These are phyloP conservation scores for Bombus vancouverensis DNA, from an alignment of 1,140 invertebrate genomes.

Conservation along the genomic window DNA sequence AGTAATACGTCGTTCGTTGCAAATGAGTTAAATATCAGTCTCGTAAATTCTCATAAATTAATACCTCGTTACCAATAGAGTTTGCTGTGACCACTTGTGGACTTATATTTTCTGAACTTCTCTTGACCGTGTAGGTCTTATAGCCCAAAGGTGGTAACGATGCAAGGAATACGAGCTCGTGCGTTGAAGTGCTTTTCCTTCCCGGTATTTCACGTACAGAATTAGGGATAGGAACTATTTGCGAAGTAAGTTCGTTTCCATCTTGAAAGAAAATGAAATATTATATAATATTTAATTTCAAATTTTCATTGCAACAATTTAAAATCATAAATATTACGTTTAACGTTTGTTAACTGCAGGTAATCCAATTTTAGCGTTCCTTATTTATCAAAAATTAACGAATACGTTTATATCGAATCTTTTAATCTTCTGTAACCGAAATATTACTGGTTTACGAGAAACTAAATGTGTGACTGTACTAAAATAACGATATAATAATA, in stretches of 20 bases:
- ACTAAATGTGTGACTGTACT: too few relatives aligned
- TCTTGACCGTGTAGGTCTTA: conserved; percentile 84
- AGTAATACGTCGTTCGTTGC: too few relatives aligned
- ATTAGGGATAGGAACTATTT: conserved; percentile 86
- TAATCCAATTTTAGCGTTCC: too few relatives aligned
- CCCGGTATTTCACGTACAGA: conserved; percentile 85
- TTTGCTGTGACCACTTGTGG: conserved; percentile 14
- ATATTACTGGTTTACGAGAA: too few relatives aligned
- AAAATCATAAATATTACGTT: not conserved
- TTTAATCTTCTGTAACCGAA: too few relatives aligned
- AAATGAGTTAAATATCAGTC: too few relatives aligned
- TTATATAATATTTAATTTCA: not conserved
- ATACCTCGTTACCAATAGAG: conserved; percentile 61
- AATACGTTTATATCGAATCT: too few relatives aligned
- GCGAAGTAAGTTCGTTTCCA: conserved; percentile 80
- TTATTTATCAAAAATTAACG: too few relatives aligned
- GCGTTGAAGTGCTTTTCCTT: conserved; percentile 83
- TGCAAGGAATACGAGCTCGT: conserved; percentile 87
- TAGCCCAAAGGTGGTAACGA: conserved; percentile 87
- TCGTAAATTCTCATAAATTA: too few relatives aligned
- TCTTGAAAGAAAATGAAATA: conserved; percentile 72
- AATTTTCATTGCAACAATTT: too few relatives aligned
- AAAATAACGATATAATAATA: too few relatives aligned
- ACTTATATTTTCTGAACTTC: conserved; percentile 45
- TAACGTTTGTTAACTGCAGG: not conserved